These are phyloP conservation scores for Aurelia coerulea DNA, from an alignment of 30 jellyfish, hydroid and myxozoan species.

Conservation along the genomic window DNA sequence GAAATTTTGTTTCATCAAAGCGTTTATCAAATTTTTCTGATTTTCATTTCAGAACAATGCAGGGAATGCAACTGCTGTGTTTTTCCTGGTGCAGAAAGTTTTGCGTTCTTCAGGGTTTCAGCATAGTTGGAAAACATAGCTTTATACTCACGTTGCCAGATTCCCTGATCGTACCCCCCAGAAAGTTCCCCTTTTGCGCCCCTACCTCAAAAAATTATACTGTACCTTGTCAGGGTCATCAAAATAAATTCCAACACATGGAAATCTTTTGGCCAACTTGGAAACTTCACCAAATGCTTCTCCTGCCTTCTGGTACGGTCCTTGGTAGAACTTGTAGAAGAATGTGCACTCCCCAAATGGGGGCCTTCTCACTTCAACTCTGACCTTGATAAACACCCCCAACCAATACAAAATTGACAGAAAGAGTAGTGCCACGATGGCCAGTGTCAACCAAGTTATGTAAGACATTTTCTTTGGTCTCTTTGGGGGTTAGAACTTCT, in stretches of 20 bases:
- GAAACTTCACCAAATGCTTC: slow-evolving; percentile 57
- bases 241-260: slow-evolving; percentile 60
- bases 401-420: slow-evolving; percentile 27
- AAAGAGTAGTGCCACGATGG: slow-evolving; percentile 29
- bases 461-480: neutral
- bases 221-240: slow-evolving; percentile 75
- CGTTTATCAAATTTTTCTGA: too few species aligned
- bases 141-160: too few species aligned
- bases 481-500: neutral
- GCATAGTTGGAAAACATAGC: too few species aligned
- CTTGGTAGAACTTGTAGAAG: slow-evolving; percentile 57
- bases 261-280: slow-evolving; percentile 17
- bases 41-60: too few species aligned
- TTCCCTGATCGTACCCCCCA: too few species aligned
- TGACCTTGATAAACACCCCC: slow-evolving; percentile 49
- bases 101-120: too few species aligned
- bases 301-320: slow-evolving; percentile 64
- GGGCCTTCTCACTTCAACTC: slow-evolving; percentile 56
- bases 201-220: too few species aligned
- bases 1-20: too few species aligned
- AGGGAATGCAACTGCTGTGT: too few species aligned
- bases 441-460: slow-evolving; percentile 23
- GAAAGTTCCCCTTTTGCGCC: too few species aligned
- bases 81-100: too few species aligned
- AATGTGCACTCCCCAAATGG: slow-evolving; percentile 63